A percentile compares a stretch with the other conserved stretches of the same genome.
Evolutionary conservation across 2,888 invertebrate species (phyloP).

Genomic region (Linnaemya vulpina): DNA sequence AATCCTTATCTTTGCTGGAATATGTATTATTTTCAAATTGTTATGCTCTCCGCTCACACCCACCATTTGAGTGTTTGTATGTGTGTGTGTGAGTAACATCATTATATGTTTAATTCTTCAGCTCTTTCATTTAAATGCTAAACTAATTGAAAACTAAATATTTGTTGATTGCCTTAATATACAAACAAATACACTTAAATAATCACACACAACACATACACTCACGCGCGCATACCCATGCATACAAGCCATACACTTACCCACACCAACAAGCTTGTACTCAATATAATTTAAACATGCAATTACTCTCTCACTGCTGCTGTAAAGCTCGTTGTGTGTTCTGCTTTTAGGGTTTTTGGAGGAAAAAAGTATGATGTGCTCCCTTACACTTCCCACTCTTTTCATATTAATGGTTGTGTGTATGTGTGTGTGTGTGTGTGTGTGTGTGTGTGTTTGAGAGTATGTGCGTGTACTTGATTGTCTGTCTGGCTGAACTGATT

Average conservation of each 20-base stretch:
- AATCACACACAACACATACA: not conserved
- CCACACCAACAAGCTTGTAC: conserved; percentile 3
- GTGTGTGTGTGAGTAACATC: not conserved
- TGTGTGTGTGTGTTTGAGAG: not conserved
- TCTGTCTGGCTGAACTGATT: conserved; percentile 25
- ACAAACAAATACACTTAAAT: conserved; percentile 38
- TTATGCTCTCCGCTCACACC: not conserved
- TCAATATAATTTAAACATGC: conserved; percentile 52
- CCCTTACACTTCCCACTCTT: not conserved
- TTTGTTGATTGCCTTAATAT: conserved; percentile 71
- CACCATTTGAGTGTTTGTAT: not conserved
- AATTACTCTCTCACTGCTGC: conserved; percentile 35
- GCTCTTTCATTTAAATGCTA: conserved; percentile 51
- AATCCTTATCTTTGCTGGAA: conserved; percentile 44
- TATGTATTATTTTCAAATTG: not conserved
- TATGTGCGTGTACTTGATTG: not conserved
- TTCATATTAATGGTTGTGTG: too few relatives aligned
- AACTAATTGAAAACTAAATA: conserved; percentile 70
- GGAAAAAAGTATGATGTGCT: not conserved
- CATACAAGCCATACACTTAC: not conserved
- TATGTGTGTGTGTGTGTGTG: not conserved
- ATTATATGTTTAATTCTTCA: conserved; percentile 38
- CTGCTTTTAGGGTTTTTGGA: not conserved
- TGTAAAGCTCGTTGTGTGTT: not conserved
- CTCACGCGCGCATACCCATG: not conserved